These are phyloP conservation scores for Rhimphoctona megacephalus DNA, from an alignment of 2,888 invertebrate species.

Conservation along the genomic window DNA sequence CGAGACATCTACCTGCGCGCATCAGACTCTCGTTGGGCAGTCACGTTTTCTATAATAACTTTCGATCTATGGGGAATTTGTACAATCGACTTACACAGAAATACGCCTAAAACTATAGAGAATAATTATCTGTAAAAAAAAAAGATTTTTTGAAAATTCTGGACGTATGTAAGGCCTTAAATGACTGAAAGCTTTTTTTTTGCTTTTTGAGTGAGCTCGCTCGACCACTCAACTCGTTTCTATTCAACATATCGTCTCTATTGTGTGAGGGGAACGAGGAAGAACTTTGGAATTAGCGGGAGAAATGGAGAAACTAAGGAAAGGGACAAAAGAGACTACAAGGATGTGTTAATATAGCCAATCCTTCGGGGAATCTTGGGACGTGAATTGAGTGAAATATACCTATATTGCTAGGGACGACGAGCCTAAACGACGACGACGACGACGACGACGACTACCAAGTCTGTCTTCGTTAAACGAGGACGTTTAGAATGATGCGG, in stretches of 20 bases:
- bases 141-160: too few species aligned
- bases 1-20: too few species aligned
- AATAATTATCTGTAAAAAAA: too few species aligned
- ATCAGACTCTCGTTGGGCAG: too few species aligned
- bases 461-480: conserved; percentile 39
- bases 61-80: too few species aligned
- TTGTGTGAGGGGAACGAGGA: conserved; percentile 22
- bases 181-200: not conserved
- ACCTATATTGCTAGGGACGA: conserved; percentile 1
- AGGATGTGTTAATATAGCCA: conserved; percentile 52
- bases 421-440: conserved; percentile 23
- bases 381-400: conserved; percentile 40
- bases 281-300: conserved; percentile 20
- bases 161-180: too few species aligned
- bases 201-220: not conserved
- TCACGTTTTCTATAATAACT: too few species aligned
- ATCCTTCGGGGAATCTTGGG: conserved; percentile 54
- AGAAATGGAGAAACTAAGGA: conserved; percentile 5
- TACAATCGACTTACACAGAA: too few species aligned
- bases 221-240: conserved; percentile 19
- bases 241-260: conserved; percentile 30
- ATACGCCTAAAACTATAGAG: too few species aligned
- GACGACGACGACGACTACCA: conserved; percentile 35
- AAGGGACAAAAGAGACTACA: conserved; percentile 27
- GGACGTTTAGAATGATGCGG: conserved; percentile 37